Conservation (phyloP, 2,113 vertebrate genomes). For the Scophthalmus maximus region DNA sequence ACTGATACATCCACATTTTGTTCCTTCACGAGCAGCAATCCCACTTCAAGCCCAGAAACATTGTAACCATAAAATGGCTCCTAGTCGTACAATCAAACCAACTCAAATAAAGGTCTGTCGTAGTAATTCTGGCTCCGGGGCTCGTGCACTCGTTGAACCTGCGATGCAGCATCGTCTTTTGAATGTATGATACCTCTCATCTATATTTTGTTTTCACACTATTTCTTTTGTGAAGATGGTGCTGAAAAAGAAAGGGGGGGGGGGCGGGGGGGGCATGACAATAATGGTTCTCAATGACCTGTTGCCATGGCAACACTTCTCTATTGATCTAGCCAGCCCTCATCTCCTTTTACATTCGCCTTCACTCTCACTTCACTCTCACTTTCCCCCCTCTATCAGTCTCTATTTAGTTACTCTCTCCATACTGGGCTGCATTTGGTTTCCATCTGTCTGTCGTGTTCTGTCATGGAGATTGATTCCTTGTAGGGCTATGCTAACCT, state of each 20-base stretch:
- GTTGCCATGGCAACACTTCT: constrained; percentile 79
- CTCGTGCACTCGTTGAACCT: not conserved
- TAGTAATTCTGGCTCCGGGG: constrained; percentile 12
- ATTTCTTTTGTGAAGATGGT: constrained; percentile 21
- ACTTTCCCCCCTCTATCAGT: constrained; percentile 58
- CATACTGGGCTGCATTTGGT: constrained; percentile 46
- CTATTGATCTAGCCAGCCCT: constrained; percentile 76
- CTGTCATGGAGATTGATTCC: constrained; percentile 72
- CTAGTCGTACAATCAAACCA: constrained; percentile 42
- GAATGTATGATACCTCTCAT: constrained; percentile 42
- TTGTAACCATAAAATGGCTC: constrained; percentile 51
- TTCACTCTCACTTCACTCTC: constrained; percentile 65
- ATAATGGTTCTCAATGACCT: constrained; percentile 73
- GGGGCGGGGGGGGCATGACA: constrained; percentile 56
- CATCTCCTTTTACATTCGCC: constrained; percentile 65
- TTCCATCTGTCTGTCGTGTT: constrained; percentile 65
- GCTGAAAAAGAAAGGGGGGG: not conserved
- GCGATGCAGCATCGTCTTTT: constrained; percentile 6
- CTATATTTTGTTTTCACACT: constrained; percentile 39
- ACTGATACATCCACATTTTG: constrained; percentile 48
- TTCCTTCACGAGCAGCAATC: constrained; percentile 52
- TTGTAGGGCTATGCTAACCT: constrained; percentile 76
- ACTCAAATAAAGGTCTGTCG: constrained; percentile 30
- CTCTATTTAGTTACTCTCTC: constrained; percentile 65
- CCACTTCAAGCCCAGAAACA: constrained; percentile 47